Percentiles rank a stretch among this genome's conserved stretches.
Evolutionary conservation across 2,797 vertebrate genomes (phyloP).

Genomic region (Channa striata): DNA sequence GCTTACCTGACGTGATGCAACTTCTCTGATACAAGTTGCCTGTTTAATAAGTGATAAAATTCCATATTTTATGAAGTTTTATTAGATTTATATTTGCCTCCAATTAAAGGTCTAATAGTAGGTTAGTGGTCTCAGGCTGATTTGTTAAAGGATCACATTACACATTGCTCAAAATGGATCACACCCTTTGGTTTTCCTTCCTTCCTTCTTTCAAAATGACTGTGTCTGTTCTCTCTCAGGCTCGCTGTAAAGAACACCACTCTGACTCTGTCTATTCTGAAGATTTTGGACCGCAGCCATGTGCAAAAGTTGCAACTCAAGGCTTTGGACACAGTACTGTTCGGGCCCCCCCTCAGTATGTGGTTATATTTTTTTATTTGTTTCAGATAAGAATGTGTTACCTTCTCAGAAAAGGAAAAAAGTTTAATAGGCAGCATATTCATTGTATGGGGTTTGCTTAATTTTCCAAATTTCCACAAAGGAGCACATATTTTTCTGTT

Average conservation of each 20-base stretch:
- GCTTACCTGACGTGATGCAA: neutral
- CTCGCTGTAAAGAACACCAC: slow-evolving; percentile 94
- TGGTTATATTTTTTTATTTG: slow-evolving; percentile 34
- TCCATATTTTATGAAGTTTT: neutral
- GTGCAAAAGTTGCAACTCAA: slow-evolving; percentile 97
- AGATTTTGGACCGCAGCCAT: slow-evolving; percentile 96
- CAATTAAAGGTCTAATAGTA: neutral
- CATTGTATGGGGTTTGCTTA: neutral
- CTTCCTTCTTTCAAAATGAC: slow-evolving; percentile 32
- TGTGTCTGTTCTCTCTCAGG: slow-evolving; percentile 79
- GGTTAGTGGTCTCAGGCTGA: slow-evolving; percentile 5
- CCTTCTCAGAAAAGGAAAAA: neutral
- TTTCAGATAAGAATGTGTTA: neutral
- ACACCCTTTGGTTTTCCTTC: slow-evolving; percentile 3
- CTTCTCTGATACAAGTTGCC: neutral
- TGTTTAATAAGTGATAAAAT: neutral
- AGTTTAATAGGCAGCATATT: neutral
- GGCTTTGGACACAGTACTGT: slow-evolving; percentile 95
- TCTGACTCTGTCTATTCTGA: slow-evolving; percentile 91
- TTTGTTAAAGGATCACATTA: slow-evolving; percentile 16
- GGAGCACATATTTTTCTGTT: neutral
- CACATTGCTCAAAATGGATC: slow-evolving; percentile 28
- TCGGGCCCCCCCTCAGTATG: slow-evolving; percentile 94
- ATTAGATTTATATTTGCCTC: neutral
- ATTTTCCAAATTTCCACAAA: no score